Base-by-base conservation (phyloP, 2,888 invertebrate genomes). In the Yponomeuta plumbellus region DNA sequence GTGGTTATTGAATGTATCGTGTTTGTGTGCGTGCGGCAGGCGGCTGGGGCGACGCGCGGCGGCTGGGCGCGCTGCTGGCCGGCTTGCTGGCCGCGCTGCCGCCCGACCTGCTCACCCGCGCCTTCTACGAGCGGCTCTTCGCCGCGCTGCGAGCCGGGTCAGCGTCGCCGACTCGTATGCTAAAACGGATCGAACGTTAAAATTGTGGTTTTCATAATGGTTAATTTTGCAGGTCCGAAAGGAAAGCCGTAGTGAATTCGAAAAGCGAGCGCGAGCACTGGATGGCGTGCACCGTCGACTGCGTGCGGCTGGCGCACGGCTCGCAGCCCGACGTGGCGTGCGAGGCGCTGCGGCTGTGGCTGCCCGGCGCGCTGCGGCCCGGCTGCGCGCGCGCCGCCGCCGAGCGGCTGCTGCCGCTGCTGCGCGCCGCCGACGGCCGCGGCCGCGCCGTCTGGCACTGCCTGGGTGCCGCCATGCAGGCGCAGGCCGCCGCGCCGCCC, bases 21-120 rank as follows among this genome's bases (percentile, higher is more conserved):
- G n/a, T 1, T 20, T 17, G 20, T 52, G 34, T 66, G 11, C 20
- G 20, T 52, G 20, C 23, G 63, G 2, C 68, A 86, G 96, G 95
- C 65, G 97, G 96, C 0, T 93, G 95, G 86, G 96, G 96, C 34
- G 96, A 95, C 82, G 96, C 97, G 11, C 85, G 92, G 66, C 91
- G 93, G 10, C 92, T 97, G 72, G 94, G 94, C 68, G 95, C 95
- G 22, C 94, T 95, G 81, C 81, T 98, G 67, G 85, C 97, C 67
- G 96, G 97, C 11, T 90, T 98, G 69, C 78, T 98, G 64, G 95
- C 96, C 4, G 92, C 93, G 73, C 85, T 96, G 72, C 94, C 95
- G 8, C 81, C 85, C 21, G 86, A 92, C 26, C 73, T 92, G 66
- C 80, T 91, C 64, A 85, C 89, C 26, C 83, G 84, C 39, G 84